Evolutionary conservation across 2,888 invertebrate species (phyloP).

Genomic region (Synanthedon vespiformis): DNA sequence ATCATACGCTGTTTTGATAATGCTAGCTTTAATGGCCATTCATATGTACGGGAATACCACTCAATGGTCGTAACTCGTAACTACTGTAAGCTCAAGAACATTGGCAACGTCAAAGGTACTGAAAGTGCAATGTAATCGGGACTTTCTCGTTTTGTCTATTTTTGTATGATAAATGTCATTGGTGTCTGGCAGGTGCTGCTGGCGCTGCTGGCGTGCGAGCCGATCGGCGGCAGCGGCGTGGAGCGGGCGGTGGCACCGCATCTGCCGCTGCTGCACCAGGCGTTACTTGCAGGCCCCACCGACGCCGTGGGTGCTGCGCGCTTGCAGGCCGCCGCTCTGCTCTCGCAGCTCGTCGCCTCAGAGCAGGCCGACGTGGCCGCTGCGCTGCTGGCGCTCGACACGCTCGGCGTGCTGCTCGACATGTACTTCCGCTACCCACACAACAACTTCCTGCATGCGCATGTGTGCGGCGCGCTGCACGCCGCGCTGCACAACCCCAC

Average conservation of each 20-base stretch:
- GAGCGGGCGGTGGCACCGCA: constrained; percentile 56
- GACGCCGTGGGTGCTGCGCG: constrained; percentile 82
- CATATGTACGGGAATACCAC: constrained; percentile 39
- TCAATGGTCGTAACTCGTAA: not conserved
- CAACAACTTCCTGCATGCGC: constrained; percentile 96
- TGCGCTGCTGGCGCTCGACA: constrained; percentile 73
- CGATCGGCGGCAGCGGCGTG: constrained; percentile 21
- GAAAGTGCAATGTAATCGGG: too few species aligned
- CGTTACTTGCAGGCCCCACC: constrained; percentile 45
- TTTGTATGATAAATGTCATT: too few species aligned
- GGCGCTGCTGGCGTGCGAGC: constrained; percentile 6
- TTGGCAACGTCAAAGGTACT: too few species aligned
- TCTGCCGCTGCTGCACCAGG: constrained; percentile 58
- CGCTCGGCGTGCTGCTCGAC: constrained; percentile 78
- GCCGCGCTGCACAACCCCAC: constrained; percentile 71
- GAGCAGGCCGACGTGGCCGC: constrained; percentile 78
- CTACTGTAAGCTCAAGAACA: too few species aligned
- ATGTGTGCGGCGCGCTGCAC: constrained; percentile 83
- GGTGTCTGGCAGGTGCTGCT: not conserved
- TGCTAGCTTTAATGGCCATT: constrained; percentile 6
- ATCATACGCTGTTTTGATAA: constrained; percentile 63
- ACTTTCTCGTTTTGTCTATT: too few species aligned
- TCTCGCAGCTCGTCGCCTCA: constrained; percentile 80
- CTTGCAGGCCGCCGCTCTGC: constrained; percentile 82
- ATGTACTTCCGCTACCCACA: constrained; percentile 90